A percentile compares a stretch with the other conserved stretches of the same genome.
phyloP scores from a whole-genome alignment of 2,797 vertebrate species.

The Myotis pilosus region DNA sequence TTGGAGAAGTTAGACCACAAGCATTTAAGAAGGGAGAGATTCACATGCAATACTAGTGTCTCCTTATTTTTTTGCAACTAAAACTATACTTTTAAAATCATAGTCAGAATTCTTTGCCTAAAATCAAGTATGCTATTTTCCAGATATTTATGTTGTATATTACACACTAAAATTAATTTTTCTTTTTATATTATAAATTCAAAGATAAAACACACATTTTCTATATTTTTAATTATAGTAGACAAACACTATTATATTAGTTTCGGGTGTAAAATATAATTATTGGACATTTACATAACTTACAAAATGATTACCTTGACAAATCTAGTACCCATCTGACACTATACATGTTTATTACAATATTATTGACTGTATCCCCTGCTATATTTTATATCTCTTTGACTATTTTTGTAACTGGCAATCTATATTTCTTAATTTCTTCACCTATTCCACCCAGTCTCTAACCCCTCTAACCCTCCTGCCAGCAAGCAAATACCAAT shows the following conservation, averaged over 20 bases:
- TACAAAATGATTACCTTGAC: background rate
- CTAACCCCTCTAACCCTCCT: background rate
- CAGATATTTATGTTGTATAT: background rate
- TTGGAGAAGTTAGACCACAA: slow-evolving; percentile 23
- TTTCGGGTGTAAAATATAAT: background rate
- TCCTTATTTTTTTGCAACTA: background rate
- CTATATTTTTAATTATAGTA: background rate
- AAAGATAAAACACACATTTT: background rate
- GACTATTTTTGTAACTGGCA: background rate
- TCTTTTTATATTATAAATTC: slow-evolving; percentile 20
- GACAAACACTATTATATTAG: background rate
- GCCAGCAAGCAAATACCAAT: background rate
- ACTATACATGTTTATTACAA: background rate
- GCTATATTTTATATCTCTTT: background rate
- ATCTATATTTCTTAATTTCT: background rate
- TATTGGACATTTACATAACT: background rate
- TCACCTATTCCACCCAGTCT: background rate
- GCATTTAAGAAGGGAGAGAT: background rate
- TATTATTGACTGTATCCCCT: background rate
- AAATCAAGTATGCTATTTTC: background rate
- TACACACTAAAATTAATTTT: background rate
- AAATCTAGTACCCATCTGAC: background rate
- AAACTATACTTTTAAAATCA: background rate
- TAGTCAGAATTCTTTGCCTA: background rate
- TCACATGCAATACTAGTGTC: background rate